A percentile compares a stretch with the other conserved stretches of the same genome.
Conservation (phyloP, 2,797 vertebrate genomes). For the Alexandromys oeconomus region DNA sequence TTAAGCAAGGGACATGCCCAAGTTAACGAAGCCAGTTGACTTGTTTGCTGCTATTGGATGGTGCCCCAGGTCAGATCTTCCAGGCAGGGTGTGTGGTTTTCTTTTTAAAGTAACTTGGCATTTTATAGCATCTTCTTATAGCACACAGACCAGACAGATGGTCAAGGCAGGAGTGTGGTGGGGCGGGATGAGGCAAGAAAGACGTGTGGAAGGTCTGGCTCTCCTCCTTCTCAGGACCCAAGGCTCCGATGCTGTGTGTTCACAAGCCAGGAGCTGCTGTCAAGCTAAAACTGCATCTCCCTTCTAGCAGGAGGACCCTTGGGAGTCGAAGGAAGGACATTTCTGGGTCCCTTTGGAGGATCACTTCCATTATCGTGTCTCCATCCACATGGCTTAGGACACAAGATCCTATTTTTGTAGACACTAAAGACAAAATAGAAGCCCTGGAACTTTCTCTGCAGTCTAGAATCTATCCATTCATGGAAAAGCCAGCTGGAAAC, state of each 20-base stretch:
- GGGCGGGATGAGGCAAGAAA: slow-evolving; percentile 39
- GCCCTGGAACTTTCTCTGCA: not conserved
- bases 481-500: not conserved
- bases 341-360: not conserved
- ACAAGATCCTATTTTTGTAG: not conserved
- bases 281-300: slow-evolving; percentile 22
- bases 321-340: not conserved
- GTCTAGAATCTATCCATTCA: not conserved
- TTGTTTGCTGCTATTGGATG: not conserved
- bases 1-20: not conserved
- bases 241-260: not conserved
- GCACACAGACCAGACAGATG: slow-evolving; percentile 52
- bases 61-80: not conserved
- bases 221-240: slow-evolving; percentile 59
- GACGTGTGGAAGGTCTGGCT: not conserved
- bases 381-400: not conserved
- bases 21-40: not conserved
- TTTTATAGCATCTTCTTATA: slow-evolving; percentile 74
- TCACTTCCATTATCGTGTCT: not conserved
- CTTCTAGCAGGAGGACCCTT: not conserved
- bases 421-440: not conserved
- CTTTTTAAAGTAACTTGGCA: slow-evolving; percentile 77
- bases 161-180: slow-evolving; percentile 39
- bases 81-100: not conserved
- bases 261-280: not conserved